Conservation (phyloP, 2,113 vertebrate genomes). For the Pterocles burchelli region DNA sequence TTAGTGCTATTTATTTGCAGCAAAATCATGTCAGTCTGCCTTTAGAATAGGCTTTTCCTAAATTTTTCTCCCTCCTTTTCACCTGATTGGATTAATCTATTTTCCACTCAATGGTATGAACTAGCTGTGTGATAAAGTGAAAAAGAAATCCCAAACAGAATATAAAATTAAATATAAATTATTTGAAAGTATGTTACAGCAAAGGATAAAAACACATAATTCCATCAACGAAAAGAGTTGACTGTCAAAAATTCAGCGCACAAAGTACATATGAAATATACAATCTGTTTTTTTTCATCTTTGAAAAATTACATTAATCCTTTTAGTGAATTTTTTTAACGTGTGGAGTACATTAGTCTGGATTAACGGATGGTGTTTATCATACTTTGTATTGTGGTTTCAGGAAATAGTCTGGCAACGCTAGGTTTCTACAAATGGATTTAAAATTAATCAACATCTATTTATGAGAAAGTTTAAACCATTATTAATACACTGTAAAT, state of each 20-base stretch:
- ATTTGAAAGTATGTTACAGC: slow-evolving; percentile 48
- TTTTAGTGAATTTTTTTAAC: slow-evolving; percentile 68
- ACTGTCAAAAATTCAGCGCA: slow-evolving; percentile 57
- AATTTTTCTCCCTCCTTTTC: slow-evolving; percentile 25
- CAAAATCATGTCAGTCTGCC: background rate
- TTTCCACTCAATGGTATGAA: slow-evolving; percentile 51
- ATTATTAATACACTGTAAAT: slow-evolving; percentile 86
- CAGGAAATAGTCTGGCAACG: slow-evolving; percentile 80
- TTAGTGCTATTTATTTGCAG: slow-evolving; percentile 2
- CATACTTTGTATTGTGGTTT: slow-evolving; percentile 76
- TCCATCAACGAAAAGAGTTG: slow-evolving; percentile 8
- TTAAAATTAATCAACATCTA: slow-evolving; percentile 85
- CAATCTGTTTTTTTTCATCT: slow-evolving; percentile 47
- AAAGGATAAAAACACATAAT: slow-evolving; percentile 62
- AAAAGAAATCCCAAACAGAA: slow-evolving; percentile 59
- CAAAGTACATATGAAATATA: slow-evolving; percentile 46
- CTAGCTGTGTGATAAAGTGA: slow-evolving; percentile 17
- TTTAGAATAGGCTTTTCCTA: slow-evolving; percentile 26
- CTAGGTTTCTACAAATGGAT: slow-evolving; percentile 79
- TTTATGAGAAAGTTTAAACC: slow-evolving; percentile 85
- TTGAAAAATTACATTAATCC: slow-evolving; percentile 74
- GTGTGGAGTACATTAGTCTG: slow-evolving; percentile 74
- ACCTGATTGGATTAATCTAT: slow-evolving; percentile 61
- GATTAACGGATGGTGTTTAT: slow-evolving; percentile 76
- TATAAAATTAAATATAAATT: slow-evolving; percentile 65